Evolutionary conservation across 30 jellyfish, hydroid and myxozoan genomes (phyloP).

Genomic region (Turritopsis dohrnii): DNA sequence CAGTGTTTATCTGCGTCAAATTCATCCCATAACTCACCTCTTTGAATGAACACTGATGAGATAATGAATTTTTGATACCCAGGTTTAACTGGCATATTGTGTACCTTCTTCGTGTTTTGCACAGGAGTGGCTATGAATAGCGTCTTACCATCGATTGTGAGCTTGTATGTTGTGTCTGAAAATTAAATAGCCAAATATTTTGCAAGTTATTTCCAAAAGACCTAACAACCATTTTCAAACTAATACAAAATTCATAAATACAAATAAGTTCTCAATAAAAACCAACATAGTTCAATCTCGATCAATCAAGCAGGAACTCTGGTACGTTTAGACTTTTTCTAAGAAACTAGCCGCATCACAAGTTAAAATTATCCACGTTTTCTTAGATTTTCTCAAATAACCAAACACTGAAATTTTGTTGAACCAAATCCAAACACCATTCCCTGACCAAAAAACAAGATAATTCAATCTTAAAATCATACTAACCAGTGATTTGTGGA

Average conservation of each 20-base stretch:
- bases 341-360: too few relatives aligned
- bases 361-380: not conserved
- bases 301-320: too few relatives aligned
- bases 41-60: not conserved
- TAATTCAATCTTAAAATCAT: not conserved
- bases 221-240: slow-evolving; percentile 1
- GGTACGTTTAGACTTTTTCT: too few relatives aligned
- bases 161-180: too few relatives aligned
- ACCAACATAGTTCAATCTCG: too few relatives aligned
- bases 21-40: not conserved
- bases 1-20: slow-evolving; percentile 1
- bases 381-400: too few relatives aligned
- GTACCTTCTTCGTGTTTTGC: too few relatives aligned
- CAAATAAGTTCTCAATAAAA: too few relatives aligned
- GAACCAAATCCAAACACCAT: not conserved
- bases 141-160: too few relatives aligned
- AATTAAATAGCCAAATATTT: too few relatives aligned
- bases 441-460: not conserved
- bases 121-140: too few relatives aligned
- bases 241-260: not conserved
- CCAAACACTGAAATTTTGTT: not conserved
- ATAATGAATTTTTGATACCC: not conserved
- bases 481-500: not conserved
- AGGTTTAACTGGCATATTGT: not conserved
- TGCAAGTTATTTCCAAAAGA: too few relatives aligned